Evolutionary conservation across 2,113 vertebrate genomes (phyloP), one percentile per base, ranked within the genome.

Genomic region (Cryptotis parvus): DNA sequence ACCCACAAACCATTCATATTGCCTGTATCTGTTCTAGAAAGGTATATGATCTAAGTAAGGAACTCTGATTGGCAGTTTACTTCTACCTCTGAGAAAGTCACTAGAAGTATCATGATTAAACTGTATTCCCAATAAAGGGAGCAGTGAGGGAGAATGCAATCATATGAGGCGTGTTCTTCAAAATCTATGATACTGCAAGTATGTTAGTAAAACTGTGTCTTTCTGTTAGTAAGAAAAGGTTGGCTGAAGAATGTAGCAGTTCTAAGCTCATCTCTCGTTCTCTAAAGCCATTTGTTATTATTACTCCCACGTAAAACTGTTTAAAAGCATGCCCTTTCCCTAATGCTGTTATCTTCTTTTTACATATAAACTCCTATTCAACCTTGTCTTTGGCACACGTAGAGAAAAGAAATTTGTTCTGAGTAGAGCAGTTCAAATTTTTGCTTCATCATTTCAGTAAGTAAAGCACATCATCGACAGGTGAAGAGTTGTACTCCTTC

Each of bases 351-450:
- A 12, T 39, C 45, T 49, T 49, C 45, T 14, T 84, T 84, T 78
- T 24, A 76, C 9, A n/a, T 35, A 3, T 29, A n/a, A 55, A 77
- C 26, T 43, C 27, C 14, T 66, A 72, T 11, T 74, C 26, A 45
- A 49, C 45, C 11, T 69, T 87, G 80, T 24, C 2, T 63, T 69
- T 73, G 82, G 82, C 26, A 1, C 24, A 70, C 31, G 22, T 82
- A 77, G 84, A 74, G 29, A 84, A 66, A 88, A 77, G 24, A 26
- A 76, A 72, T 79, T 75, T 65, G 14, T 37, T 91, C n/a, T n/a
- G n/a, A n/a, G n/a, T n/a, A n/a, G n/a, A n/a, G n/a, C n/a, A n/a
- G n/a, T n/a, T n/a, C n/a, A n/a, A n/a, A n/a, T n/a, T n/a, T n/a
- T n/a, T n/a, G n/a, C n/a, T n/a, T n/a, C n/a, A n/a, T n/a, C n/a